Evolutionary conservation across 1,140 invertebrate species (phyloP), one percentile per base, ranked within the genome.

Genomic region (Octopus bimaculoides): DNA sequence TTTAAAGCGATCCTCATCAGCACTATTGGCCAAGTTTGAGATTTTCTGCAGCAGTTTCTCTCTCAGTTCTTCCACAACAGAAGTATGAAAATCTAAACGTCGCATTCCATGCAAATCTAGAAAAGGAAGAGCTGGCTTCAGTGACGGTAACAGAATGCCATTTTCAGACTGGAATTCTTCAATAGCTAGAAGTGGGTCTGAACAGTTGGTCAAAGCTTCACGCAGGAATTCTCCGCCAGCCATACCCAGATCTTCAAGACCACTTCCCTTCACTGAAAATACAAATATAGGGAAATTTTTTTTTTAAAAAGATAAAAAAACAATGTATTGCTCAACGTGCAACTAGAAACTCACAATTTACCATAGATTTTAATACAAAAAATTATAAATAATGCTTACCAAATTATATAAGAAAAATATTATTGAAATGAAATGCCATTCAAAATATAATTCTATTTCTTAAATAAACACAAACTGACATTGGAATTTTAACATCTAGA

Each of bases 161-260:
- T 98, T 98, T 90, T 97, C 95, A 74, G 86, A 85, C 82, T 99
- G 97, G 92, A 99, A 99, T 91, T 98, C 96, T 92, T 98, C 96
- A 84, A 98, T 98, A 69, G 97, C 96, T 92, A 96, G 97, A 5
- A 98, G 88, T 17, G 97, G 97, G 92, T 99, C 97, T 1, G 96
- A 96, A 89, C 97, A 98, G 86, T 96, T 98, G 52, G 97, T 98
- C 4, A 99, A 91, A 74, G 97, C 95, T 89, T 98, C 96, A 80
- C 96, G 92, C 12, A 99, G 91, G 89, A 94, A 96, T 66, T 93
- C 93, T 86, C 96, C 94, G 0, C 97, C 97, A 12, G 96, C 95
- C 81, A 99, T 96, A 54, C 96, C 96, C 17, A 97, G 92, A 81
- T 97, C 95, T 91, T 98, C 96, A 79, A 99, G 88, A 41, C 92